Conservation (phyloP, 2,113 vertebrate species). For the Halichoeres trimaculatus region DNA sequence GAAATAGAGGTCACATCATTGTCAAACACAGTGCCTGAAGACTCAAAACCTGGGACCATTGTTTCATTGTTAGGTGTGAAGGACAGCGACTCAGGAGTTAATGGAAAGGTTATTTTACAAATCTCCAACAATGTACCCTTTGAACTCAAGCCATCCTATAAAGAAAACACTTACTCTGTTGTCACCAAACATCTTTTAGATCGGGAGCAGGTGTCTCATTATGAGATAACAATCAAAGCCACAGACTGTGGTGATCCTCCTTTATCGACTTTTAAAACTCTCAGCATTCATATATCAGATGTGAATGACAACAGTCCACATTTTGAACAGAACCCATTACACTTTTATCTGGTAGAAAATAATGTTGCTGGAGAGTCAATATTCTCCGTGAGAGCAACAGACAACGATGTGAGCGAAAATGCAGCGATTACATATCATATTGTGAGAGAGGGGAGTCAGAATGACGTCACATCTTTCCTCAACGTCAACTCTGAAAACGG, state of each 20-base stretch:
- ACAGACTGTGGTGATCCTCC: conserved; percentile 73
- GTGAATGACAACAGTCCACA: conserved; percentile 79
- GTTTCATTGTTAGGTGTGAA: conserved; percentile 56
- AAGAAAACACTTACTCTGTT: conserved; percentile 64
- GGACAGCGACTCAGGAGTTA: conserved; percentile 55
- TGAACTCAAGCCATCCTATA: conserved; percentile 54
- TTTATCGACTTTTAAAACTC: conserved; percentile 62
- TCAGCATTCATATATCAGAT: conserved; percentile 72
- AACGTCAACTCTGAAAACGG: conserved; percentile 75
- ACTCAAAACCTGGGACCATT: conserved; percentile 53
- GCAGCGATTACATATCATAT: conserved; percentile 70
- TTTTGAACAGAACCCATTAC: conserved; percentile 53
- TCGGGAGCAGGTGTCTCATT: conserved; percentile 72
- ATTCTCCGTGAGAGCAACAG: conserved; percentile 69
- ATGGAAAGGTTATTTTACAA: conserved; percentile 66
- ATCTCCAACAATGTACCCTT: conserved; percentile 58
- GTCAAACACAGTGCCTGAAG: conserved; percentile 47
- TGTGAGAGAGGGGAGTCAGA: conserved; percentile 5
- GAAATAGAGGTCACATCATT: conserved; percentile 58
- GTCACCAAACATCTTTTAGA: conserved; percentile 52
- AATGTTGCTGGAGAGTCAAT: conserved; percentile 64
- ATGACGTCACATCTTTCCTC: conserved; percentile 53
- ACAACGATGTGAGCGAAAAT: conserved; percentile 69
- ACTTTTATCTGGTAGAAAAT: conserved; percentile 74
- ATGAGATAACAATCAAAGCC: conserved; percentile 79